Evolutionary conservation across 2,888 invertebrate species (phyloP), one percentile per base, ranked within the genome.

Genomic region (Scrobipalpa costella): DNA sequence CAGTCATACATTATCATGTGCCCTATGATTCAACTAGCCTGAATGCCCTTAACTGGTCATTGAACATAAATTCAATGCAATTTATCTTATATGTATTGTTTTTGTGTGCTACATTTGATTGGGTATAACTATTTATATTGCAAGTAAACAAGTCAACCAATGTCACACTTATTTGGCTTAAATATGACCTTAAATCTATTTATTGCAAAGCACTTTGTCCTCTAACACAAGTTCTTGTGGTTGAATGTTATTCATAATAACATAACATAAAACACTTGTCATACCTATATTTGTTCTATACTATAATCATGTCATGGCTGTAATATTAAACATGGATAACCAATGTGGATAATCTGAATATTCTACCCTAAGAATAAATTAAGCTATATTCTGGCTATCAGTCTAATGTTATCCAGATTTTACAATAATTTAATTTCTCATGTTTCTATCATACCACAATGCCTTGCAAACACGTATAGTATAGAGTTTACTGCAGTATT

Each of bases 131-230:
- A 13, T 13, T 40, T 40, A 40, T 40, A 13, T 3, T 40, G 13
- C 40, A 13, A 13, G 40, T 40, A 40, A 13, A 13, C 13, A 13
- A 2, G 11, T 40, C 13, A 13, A 40, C 40, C 44, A 44, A 40
- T 40, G 40, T 40, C 40, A 40, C 38, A 38, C 40, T 44, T n/a
- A 3, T 27, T 27, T 27, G 6, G 44, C 44, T 15, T 5, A 44
- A 44, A 44, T 19, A 21, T 21, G 50, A 50, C 50, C 50, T 50
- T 21, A 50, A 50, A 50, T 50, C 50, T 50, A 50, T 19, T 50
- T 11, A 21, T 19, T 19, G 21, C 1, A 17, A 17, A 7, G 50
- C 17, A 50, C 19, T 50, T 49, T 50, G 50, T 50, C 21, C 50
- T 50, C 17, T 50, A 40, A 40, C 40, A 40, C 13, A 40, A 49